Evolutionary conservation across 2,888 invertebrate genomes (phyloP).

Genomic region (Crepidodera aurea): DNA sequence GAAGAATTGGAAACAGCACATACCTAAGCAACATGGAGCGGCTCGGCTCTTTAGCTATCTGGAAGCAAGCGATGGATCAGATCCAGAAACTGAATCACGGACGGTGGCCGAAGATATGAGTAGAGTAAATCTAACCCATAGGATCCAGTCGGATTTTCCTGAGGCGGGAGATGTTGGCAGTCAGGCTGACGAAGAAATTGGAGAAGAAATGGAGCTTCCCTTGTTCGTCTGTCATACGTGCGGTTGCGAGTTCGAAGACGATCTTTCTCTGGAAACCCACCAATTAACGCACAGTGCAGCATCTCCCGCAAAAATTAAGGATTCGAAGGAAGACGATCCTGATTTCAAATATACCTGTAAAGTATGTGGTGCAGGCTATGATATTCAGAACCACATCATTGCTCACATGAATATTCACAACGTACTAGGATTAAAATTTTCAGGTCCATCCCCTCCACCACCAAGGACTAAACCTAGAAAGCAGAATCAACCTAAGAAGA

Average conservation of each 20-base stretch:
- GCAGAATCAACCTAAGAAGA: slow-evolving; percentile 64
- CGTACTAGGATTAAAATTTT: slow-evolving; percentile 52
- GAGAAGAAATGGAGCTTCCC: slow-evolving; percentile 61
- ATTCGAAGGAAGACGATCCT: slow-evolving; percentile 60
- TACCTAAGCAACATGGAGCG: slow-evolving; percentile 67
- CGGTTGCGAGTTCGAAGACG: slow-evolving; percentile 66
- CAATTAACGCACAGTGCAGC: slow-evolving; percentile 61
- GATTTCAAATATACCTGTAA: slow-evolving; percentile 61
- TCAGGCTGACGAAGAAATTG: slow-evolving; percentile 56
- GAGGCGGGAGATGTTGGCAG: slow-evolving; percentile 68
- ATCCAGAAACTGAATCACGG: slow-evolving; percentile 63
- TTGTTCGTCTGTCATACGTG: slow-evolving; percentile 64
- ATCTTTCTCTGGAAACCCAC: slow-evolving; percentile 63
- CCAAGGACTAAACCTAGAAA: slow-evolving; percentile 58
- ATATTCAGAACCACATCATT: slow-evolving; percentile 62
- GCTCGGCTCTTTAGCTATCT: slow-evolving; percentile 76
- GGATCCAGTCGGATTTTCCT: slow-evolving; percentile 68
- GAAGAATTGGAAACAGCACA: slow-evolving; percentile 55
- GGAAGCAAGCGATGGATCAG: slow-evolving; percentile 78
- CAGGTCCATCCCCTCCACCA: slow-evolving; percentile 51
- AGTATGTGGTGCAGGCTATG: slow-evolving; percentile 61
- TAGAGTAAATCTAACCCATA: slow-evolving; percentile 55
- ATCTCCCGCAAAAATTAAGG: slow-evolving; percentile 63
- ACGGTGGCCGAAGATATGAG: slow-evolving; percentile 59
- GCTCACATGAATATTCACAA: slow-evolving; percentile 63